Conservation (phyloP, 2,888 invertebrate genomes). For the Meganola albula region DNA sequence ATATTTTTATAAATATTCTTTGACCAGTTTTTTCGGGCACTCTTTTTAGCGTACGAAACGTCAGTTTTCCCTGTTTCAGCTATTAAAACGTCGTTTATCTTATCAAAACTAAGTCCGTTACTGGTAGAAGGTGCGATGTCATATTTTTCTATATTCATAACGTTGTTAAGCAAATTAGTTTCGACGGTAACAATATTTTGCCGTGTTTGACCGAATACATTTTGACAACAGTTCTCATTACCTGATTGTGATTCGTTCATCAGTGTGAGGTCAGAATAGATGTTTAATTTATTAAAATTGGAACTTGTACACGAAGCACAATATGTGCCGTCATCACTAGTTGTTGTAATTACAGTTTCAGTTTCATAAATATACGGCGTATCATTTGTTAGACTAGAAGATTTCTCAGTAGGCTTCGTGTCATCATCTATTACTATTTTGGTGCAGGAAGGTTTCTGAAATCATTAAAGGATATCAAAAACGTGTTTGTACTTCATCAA, state of each 20-base stretch:
- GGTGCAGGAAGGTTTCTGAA: too few relatives aligned
- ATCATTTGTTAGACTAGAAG: slow-evolving; percentile 24
- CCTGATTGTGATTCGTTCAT: slow-evolving; percentile 22
- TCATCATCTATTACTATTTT: too few relatives aligned
- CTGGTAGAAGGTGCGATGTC: slow-evolving; percentile 30
- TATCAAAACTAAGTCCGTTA: slow-evolving; percentile 12
- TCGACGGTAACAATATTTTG: slow-evolving; percentile 10
- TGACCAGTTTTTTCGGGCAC: too few relatives aligned
- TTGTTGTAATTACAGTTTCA: slow-evolving; percentile 9
- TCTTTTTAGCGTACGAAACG: too few relatives aligned
- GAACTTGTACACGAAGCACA: slow-evolving; percentile 39
- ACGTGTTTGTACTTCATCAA: too few relatives aligned
- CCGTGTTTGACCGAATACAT: not conserved
- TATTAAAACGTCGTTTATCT: slow-evolving; percentile 26
- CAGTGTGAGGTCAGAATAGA: slow-evolving; percentile 28
- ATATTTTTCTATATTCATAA: slow-evolving; percentile 38
- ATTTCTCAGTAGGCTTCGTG: too few relatives aligned
- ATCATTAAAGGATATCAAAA: too few relatives aligned
- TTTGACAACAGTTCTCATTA: slow-evolving; percentile 3
- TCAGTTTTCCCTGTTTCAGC: slow-evolving; percentile 9
- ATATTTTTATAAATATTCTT: slow-evolving; percentile 31
- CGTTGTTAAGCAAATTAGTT: slow-evolving; percentile 30
- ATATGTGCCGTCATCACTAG: slow-evolving; percentile 29
- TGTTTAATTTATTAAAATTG: slow-evolving; percentile 29
- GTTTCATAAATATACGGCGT: slow-evolving; percentile 26